Evolutionary conservation across 2,888 invertebrate species (phyloP).

Genomic region (Anarsia innoxiella): DNA sequence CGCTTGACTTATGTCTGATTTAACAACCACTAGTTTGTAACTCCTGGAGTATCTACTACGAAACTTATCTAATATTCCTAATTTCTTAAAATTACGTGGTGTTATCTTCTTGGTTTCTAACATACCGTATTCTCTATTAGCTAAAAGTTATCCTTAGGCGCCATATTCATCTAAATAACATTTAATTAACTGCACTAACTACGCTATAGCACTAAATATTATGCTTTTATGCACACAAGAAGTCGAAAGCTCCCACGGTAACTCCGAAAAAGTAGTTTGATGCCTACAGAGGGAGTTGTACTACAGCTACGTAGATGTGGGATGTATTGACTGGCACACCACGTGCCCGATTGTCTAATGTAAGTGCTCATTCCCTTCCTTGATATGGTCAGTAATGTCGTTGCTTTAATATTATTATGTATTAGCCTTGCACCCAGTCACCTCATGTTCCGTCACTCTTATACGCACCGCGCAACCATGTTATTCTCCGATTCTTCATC

Average conservation of each 20-base stretch:
- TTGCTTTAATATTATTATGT: conserved; percentile 33
- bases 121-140: conserved; percentile 33
- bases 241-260: conserved; percentile 34
- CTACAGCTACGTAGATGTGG: conserved; percentile 45
- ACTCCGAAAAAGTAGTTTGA: no score
- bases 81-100: conserved; percentile 60
- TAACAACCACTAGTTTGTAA: conserved; percentile 41
- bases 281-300: conserved; percentile 50
- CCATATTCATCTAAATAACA: conserved; percentile 34
- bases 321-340: conserved; percentile 26
- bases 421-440: conserved; percentile 48
- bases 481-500: conserved; percentile 47
- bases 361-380: no score
- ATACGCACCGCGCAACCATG: conserved; percentile 42
- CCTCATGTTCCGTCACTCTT: conserved; percentile 41
- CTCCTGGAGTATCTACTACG: conserved; percentile 36
- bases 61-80: conserved; percentile 33
- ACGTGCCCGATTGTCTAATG: conserved; percentile 17
- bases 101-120: conserved; percentile 58
- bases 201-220: conserved; percentile 64
- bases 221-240: conserved; percentile 55
- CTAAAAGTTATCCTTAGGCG: conserved; percentile 35
- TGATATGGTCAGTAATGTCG: conserved; percentile 34
- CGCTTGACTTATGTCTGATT: conserved; percentile 38
- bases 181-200: conserved; percentile 46